Evolutionary conservation across 2,888 invertebrate genomes (phyloP).

Genomic region (Lomographa bimaculata): DNA sequence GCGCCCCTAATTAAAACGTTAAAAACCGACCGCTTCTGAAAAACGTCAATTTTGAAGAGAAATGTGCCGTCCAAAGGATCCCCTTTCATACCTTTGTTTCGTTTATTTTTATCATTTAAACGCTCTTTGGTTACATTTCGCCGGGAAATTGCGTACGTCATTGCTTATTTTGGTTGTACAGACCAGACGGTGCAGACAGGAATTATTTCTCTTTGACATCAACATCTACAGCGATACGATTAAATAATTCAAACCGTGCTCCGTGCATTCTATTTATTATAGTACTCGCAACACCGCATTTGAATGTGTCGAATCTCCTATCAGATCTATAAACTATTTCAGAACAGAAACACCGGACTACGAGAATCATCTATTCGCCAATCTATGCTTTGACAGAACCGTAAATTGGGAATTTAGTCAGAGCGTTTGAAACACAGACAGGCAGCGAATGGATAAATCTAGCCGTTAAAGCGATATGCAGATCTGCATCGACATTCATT

Average conservation of each 20-base stretch:
- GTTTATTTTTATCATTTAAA: conserved; percentile 70
- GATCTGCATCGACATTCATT: conserved; percentile 84
- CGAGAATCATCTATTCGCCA: conserved; percentile 38
- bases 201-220: neutral
- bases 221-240: no score
- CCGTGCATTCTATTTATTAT: conserved; percentile 5
- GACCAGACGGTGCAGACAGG: neutral
- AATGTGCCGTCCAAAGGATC: conserved; percentile 79
- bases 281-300: conserved; percentile 10
- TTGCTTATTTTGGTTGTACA: conserved; percentile 14
- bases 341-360: conserved; percentile 25
- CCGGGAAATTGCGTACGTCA: conserved; percentile 45
- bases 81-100: conserved; percentile 70
- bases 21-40: conserved; percentile 81
- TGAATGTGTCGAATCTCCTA: conserved; percentile 11
- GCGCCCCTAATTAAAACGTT: conserved; percentile 84
- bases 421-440: conserved; percentile 66
- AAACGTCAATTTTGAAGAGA: conserved; percentile 82
- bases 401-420: conserved; percentile 60
- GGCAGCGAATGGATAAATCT: conserved; percentile 77
- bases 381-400: conserved; percentile 41
- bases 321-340: conserved; percentile 24
- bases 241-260: no score
- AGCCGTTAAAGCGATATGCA: conserved; percentile 81
- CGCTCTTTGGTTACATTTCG: conserved; percentile 55